Conservation (phyloP, 2,888 invertebrate genomes). For the Carterocephalus palaemon region DNA sequence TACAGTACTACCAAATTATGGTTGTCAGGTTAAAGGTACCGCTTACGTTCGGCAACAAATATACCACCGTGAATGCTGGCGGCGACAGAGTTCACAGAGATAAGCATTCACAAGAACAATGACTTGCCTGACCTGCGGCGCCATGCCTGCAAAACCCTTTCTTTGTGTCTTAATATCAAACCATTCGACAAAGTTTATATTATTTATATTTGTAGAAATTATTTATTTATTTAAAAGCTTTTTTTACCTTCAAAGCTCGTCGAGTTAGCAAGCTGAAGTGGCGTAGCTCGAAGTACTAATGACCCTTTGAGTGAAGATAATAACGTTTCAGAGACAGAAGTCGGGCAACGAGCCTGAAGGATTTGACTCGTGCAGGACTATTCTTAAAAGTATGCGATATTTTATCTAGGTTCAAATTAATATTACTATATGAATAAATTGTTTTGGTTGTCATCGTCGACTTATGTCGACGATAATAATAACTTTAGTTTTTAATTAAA, state of each 20-base stretch:
- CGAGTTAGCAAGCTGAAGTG: no score
- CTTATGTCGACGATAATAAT: no score
- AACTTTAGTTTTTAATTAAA: no score
- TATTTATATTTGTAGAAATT: no score
- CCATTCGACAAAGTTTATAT: conserved; percentile 4
- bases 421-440: no score
- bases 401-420: no score
- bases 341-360: conserved; percentile 18
- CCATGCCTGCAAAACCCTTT: background rate
- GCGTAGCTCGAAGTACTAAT: no score
- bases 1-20: no score
- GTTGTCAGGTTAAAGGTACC: background rate
- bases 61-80: conserved; percentile 7
- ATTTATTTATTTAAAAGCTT: no score
- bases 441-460: no score
- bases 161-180: conserved; percentile 10
- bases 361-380: conserved; percentile 11
- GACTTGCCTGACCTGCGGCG: conserved; percentile 18
- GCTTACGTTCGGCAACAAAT: conserved; percentile 16
- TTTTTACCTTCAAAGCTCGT: no score
- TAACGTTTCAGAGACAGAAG: conserved; percentile 67
- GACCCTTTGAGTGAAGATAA: conserved; percentile 68
- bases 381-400: conserved; percentile 9
- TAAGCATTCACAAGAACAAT: conserved; percentile 23
- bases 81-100: conserved; percentile 17